Evolutionary conservation across 2,797 vertebrate species (phyloP).

Genomic region (Tachyglossus aculeatus): DNA sequence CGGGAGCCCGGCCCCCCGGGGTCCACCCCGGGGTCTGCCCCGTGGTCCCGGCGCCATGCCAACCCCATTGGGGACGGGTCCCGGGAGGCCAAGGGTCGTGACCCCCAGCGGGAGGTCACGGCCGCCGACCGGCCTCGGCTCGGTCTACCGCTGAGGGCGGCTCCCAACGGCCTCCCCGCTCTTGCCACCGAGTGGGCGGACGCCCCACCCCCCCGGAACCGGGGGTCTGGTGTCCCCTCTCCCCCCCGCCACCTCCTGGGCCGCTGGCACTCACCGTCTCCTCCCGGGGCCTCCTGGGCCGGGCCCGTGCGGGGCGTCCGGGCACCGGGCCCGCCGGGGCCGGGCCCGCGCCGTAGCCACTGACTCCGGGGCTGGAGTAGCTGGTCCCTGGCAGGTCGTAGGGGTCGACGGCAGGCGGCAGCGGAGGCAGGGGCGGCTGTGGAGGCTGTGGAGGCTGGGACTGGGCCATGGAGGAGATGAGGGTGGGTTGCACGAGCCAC

Average conservation of each 20-base stretch:
- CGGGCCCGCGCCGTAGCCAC: constrained; percentile 69
- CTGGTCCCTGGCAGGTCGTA: constrained; percentile 94
- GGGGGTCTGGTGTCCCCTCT: background rate
- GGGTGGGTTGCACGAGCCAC: constrained; percentile 97
- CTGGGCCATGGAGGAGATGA: constrained; percentile 94
- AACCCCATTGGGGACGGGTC: background rate
- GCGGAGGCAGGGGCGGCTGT: constrained; percentile 44
- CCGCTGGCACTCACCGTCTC: constrained; percentile 85
- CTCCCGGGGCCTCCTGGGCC: constrained; percentile 84
- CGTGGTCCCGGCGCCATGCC: too few species aligned
- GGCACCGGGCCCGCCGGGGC: constrained; percentile 41
- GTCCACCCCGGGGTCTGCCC: too few species aligned
- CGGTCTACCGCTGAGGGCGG: too few species aligned
- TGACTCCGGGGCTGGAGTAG: constrained; percentile 78
- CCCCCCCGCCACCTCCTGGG: background rate
- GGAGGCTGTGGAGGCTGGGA: constrained; percentile 81
- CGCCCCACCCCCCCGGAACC: background rate
- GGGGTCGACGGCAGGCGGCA: constrained; percentile 80
- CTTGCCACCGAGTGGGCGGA: background rate
- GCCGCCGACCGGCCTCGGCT: too few species aligned
- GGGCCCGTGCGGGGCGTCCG: constrained; percentile 77
- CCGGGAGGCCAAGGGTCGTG: too few species aligned
- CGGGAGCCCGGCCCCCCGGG: background rate
- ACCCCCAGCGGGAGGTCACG: too few species aligned
- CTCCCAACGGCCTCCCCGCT: background rate